Evolutionary conservation across 2,888 invertebrate genomes (phyloP), one percentile per base, ranked within the genome.

Genomic region (Drosophila imparisetae): DNA sequence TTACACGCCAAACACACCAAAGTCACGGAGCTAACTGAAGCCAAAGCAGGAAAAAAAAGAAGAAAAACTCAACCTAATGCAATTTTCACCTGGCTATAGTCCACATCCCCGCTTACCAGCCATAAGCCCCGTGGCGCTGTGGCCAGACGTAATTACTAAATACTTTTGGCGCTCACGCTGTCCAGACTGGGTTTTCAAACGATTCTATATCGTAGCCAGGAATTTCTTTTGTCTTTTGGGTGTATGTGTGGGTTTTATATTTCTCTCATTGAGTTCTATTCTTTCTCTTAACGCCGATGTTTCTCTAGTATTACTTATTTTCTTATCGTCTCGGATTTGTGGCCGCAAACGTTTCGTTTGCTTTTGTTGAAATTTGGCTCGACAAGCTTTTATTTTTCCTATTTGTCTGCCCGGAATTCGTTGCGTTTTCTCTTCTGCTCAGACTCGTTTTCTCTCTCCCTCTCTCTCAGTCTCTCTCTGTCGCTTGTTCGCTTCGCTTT

Each of bases 251-350:
- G 38, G 34, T 54, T 65, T 59, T 67, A 40, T 55, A 55, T 53
- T 49, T 57, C 53, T 59, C 24, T 45, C 45, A 45, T 45, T 45
- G 24, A 24, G 45, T 45, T 24, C 15, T 45, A 21, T 45, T 15
- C 8, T n/a, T 10, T 18, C 40, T 15, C 45, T 38, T 27, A 11
- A 40, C 10, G 32, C 15, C 29, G 11, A 24, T 50, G 57, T 50
- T 57, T 53, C 60, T 55, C 63, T 67, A 54, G 66, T 80, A 66
- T 86, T 85, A 72, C 84, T 87, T 89, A 89, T 87, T 89, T 87
- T 81, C 82, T 89, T 89, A 87, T 89, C 85, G 90, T 73, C 75
- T 87, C 77, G 90, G 90, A 89, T 89, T 86, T 86, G 85, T 81
- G 86, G 88, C 85, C 88, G 76, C 86, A 87, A 87, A 86, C 71